Base-by-base conservation (phyloP, 2,888 invertebrate genomes). In the Agelastica alni region DNA sequence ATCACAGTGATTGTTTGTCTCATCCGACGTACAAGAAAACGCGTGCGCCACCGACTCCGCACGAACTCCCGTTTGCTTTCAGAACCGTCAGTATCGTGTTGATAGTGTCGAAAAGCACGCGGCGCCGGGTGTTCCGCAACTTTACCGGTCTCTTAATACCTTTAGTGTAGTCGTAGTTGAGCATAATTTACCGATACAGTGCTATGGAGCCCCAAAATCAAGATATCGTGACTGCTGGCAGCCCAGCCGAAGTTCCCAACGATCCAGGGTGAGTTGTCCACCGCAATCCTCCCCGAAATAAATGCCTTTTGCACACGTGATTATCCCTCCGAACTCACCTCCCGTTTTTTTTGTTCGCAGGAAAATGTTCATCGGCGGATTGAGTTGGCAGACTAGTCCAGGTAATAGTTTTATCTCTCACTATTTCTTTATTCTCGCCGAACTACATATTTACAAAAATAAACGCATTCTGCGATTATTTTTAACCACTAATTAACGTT, bases 361-460 rank as follows among this genome's bases (percentile, higher is more conserved):
- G 85, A 98, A 98, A 91, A 98, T 98, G 96, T 98, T 98, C 88
- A 95, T 98, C 84, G 98, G 98, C 77, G 98, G 98, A 77, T 89
- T 98, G 79, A 96, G 96, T 85, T 98, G 97, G 97, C 97, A 97
- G 85, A 98, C 97, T 78, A 96, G 96, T 85, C 96, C 96, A 89
- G 96, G 96, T 97, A 86, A 84, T n/a, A n/a, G n/a, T n/a, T n/a
- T n/a, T n/a, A n/a, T n/a, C n/a, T n/a, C n/a, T n/a, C n/a, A n/a
- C n/a, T n/a, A n/a, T n/a, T n/a, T n/a, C n/a, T n/a, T n/a, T n/a
- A n/a, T n/a, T n/a, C n/a, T n/a, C n/a, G n/a, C n/a, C n/a, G n/a
- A n/a, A n/a, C n/a, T n/a, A n/a, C n/a, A n/a, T 26, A 6, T 26
- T 26, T 26, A 26, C 26, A 9, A 26, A 26, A 26, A 26, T 26